phyloP scores from a whole-genome alignment of 2,113 vertebrate species.

The Corydoras maculifer region DNA sequence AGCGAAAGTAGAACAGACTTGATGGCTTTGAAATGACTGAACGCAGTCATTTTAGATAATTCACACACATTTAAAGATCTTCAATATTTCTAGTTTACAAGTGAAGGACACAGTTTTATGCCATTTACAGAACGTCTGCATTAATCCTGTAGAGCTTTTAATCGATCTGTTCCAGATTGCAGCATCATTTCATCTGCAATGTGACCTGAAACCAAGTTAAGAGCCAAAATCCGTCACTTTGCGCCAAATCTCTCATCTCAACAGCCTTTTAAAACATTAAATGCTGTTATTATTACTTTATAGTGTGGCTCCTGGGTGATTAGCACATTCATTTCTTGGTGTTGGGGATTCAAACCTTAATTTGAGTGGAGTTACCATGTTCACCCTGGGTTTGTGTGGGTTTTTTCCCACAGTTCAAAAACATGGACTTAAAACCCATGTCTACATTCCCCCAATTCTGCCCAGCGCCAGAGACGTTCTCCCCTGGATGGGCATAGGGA shows the following conservation, averaged over 20 bases:
- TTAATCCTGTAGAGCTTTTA: constrained; percentile 26
- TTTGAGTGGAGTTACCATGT: no score
- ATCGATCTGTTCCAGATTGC: constrained; percentile 52
- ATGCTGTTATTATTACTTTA: constrained; percentile 43
- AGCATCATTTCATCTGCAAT: constrained; percentile 22
- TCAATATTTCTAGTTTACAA: no score
- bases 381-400: no score
- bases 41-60: background rate
- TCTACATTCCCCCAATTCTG: no score
- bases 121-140: constrained; percentile 4
- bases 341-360: no score
- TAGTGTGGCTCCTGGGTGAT: constrained; percentile 36
- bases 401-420: no score
- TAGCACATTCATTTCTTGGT: no score
- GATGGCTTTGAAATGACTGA: background rate
- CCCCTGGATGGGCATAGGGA: no score
- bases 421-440: no score
- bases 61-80: background rate
- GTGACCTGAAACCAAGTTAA: constrained; percentile 27
- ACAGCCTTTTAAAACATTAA: constrained; percentile 47
- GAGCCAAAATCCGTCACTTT: background rate
- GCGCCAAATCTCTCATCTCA: constrained; percentile 32
- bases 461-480: no score
- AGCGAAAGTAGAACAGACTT: background rate
- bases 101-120: no score